A percentile compares a stretch with the other conserved stretches of the same genome.
These are phyloP conservation scores for Dreissena rostriformis DNA, from an alignment of 1,140 invertebrate species.

Conservation along the genomic window DNA sequence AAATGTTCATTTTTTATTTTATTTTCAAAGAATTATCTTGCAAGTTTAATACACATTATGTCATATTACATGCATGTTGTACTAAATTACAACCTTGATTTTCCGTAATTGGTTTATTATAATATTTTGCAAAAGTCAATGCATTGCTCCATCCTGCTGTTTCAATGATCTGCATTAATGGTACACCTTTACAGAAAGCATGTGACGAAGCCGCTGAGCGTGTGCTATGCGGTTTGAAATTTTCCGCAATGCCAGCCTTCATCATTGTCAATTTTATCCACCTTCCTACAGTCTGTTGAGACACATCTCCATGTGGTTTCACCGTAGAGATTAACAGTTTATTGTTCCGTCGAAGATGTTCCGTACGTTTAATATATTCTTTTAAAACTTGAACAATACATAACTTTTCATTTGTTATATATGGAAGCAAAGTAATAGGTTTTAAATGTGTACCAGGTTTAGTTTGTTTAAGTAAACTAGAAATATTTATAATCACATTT, in stretches of 20 bases:
- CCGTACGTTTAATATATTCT: conserved; percentile 4
- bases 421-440: conserved; percentile 2
- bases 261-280: conserved; percentile 20
- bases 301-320: too few species aligned
- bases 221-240: background rate
- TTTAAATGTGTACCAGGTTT: conserved; percentile 7
- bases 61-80: too few species aligned
- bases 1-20: too few species aligned
- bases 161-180: background rate
- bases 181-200: background rate
- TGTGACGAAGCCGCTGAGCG: background rate
- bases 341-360: background rate
- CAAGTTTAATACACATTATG: too few species aligned
- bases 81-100: too few species aligned
- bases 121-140: too few species aligned
- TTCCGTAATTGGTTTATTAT: too few species aligned
- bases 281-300: background rate
- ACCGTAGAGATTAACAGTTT: conserved; percentile 5
- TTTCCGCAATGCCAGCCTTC: background rate
- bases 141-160: too few species aligned
- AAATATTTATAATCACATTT: conserved; percentile 3
- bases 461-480: conserved; percentile 3
- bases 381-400: conserved; percentile 15
- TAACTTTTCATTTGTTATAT: background rate
- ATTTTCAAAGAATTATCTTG: too few species aligned